These are phyloP conservation scores for Rhagophthalmus giganteus DNA, from an alignment of 2,888 invertebrate species.

Conservation along the genomic window DNA sequence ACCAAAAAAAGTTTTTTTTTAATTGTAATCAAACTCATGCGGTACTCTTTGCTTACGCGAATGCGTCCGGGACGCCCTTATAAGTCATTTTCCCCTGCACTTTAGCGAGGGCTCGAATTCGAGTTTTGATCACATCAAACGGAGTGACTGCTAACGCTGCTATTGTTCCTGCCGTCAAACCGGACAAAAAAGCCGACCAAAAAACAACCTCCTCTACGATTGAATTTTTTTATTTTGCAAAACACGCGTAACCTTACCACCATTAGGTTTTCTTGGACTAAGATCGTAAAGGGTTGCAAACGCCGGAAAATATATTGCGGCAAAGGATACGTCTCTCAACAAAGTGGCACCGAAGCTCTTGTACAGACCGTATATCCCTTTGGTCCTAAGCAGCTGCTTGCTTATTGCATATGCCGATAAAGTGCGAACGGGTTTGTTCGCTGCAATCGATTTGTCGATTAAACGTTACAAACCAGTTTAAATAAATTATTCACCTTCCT, in stretches of 20 bases:
- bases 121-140: constrained; percentile 96
- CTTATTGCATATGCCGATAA: constrained; percentile 81
- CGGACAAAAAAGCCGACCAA: constrained; percentile 93
- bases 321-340: constrained; percentile 92
- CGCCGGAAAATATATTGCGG: constrained; percentile 94
- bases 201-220: constrained; percentile 71
- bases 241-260: too few species aligned
- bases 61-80: constrained; percentile 84
- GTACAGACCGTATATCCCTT: constrained; percentile 92
- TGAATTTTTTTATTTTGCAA: too few species aligned
- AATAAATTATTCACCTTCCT: constrained; percentile 56
- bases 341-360: constrained; percentile 93
- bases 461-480: neutral
- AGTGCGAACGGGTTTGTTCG: constrained; percentile 67
- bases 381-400: constrained; percentile 71
- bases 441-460: constrained; percentile 48
- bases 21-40: too few species aligned
- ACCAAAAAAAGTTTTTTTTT: too few species aligned
- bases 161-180: constrained; percentile 86
- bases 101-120: constrained; percentile 90
- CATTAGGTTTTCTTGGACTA: constrained; percentile 74
- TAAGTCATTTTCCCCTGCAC: constrained; percentile 85
- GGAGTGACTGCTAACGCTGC: constrained; percentile 93
- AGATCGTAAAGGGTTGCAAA: constrained; percentile 91
- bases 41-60: too few species aligned